Evolutionary conservation across 2,888 invertebrate genomes (phyloP).

Genomic region (Ceriagrion tenellum): DNA sequence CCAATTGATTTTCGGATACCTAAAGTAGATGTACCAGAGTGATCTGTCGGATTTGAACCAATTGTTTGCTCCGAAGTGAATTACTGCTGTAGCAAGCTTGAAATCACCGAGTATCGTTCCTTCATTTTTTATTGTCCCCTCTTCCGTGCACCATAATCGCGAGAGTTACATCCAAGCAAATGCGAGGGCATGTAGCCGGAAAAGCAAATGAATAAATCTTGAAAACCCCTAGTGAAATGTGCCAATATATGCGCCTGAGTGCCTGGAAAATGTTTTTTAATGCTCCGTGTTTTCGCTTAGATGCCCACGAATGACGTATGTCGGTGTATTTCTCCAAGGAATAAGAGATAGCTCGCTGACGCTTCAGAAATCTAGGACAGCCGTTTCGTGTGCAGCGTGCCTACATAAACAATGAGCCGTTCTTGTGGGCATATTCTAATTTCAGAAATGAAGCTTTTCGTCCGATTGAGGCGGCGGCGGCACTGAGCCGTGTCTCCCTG

Average conservation of each 20-base stretch:
- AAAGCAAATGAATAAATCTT: neutral
- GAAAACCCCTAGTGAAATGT: neutral
- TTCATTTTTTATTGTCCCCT: neutral
- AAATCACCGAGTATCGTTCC: neutral
- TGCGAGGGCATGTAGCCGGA: neutral
- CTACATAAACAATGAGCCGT: slow-evolving; percentile 12
- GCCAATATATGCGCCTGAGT: neutral
- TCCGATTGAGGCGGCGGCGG: slow-evolving; percentile 34
- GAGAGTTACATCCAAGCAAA: neutral
- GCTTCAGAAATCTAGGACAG: neutral
- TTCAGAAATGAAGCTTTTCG: slow-evolving; percentile 64
- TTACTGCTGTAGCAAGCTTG: too few species aligned
- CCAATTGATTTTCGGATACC: neutral
- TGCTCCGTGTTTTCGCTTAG: slow-evolving; percentile 46
- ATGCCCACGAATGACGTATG: slow-evolving; percentile 31
- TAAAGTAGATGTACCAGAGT: neutral
- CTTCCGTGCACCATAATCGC: neutral
- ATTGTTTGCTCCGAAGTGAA: neutral
- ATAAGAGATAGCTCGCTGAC: slow-evolving; percentile 42
- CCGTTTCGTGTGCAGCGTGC: neutral
- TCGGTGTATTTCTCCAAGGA: slow-evolving; percentile 47
- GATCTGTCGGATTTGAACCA: neutral
- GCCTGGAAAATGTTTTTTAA: slow-evolving; percentile 20
- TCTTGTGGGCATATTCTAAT: slow-evolving; percentile 56
- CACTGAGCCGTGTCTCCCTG: too few species aligned